These are phyloP conservation scores for Saxidomus purpurata DNA, from an alignment of 1,140 invertebrate genomes.

Conservation along the genomic window DNA sequence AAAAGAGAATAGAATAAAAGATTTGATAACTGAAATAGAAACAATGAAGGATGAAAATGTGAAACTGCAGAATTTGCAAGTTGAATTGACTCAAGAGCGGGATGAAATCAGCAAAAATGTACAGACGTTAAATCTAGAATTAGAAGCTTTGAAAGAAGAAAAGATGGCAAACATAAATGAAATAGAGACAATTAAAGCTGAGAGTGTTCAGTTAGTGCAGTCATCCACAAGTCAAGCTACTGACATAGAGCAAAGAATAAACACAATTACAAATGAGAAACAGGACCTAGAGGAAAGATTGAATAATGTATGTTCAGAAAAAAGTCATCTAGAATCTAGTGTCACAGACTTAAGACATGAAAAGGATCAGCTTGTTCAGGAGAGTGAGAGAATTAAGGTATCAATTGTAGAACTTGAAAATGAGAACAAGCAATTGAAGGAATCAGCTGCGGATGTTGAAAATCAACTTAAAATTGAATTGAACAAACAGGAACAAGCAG, in stretches of 20 bases:
- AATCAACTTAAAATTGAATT: not conserved
- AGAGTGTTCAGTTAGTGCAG: constrained; percentile 29
- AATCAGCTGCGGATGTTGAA: not conserved
- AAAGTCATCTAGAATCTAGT: not conserved
- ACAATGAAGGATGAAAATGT: not conserved
- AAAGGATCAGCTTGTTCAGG: not conserved
- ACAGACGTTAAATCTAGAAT: not conserved
- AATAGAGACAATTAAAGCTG: constrained; percentile 47
- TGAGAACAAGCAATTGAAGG: not conserved
- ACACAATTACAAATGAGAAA: constrained; percentile 16
- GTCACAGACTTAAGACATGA: not conserved
- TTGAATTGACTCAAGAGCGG: not conserved
- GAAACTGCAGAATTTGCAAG: not conserved
- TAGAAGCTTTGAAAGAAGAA: constrained; percentile 45
- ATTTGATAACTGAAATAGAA: not conserved
- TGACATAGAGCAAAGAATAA: constrained; percentile 25
- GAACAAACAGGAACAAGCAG: constrained; percentile 30
- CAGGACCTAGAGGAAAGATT: constrained; percentile 10
- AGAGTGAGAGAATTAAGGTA: not conserved
- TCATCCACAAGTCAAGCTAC: constrained; percentile 37
- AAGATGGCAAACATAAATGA: constrained; percentile 30
- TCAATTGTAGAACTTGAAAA: constrained; percentile 33
- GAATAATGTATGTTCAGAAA: constrained; percentile 36
- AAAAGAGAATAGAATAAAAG: not conserved
- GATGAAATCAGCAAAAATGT: not conserved